phyloP scores from a whole-genome alignment of 2,888 invertebrate genomes.

The Micoletzkya japonica region DNA sequence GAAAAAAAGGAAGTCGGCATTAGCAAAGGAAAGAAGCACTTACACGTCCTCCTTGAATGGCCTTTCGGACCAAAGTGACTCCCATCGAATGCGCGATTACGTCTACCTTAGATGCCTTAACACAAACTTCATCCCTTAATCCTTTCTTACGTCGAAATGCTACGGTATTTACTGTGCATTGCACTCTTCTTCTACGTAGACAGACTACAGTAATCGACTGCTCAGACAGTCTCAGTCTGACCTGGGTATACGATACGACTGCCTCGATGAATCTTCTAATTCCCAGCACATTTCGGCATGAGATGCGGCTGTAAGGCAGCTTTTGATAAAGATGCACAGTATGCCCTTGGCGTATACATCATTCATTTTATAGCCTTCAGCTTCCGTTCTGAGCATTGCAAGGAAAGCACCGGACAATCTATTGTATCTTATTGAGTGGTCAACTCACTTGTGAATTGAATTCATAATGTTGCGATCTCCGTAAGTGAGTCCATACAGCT shows the following conservation, averaged over 20 bases:
- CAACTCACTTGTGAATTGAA: constrained; percentile 36
- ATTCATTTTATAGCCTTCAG: too few species aligned
- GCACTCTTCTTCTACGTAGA: too few species aligned
- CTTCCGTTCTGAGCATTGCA: not conserved
- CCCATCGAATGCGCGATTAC: constrained; percentile 54
- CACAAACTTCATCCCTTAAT: too few species aligned
- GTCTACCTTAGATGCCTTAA: constrained; percentile 32
- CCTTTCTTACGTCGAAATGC: too few species aligned
- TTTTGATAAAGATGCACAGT: not conserved
- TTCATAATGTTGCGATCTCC: constrained; percentile 46
- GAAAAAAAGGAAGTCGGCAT: not conserved
- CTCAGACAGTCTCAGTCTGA: too few species aligned
- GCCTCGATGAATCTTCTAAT: constrained; percentile 42
- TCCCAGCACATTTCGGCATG: constrained; percentile 25
- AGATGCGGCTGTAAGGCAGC: not conserved
- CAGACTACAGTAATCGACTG: too few species aligned
- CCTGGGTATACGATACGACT: constrained; percentile 44
- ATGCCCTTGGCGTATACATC: not conserved
- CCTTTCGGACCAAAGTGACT: constrained; percentile 43
- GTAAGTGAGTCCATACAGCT: constrained; percentile 58
- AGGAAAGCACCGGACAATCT: too few species aligned
- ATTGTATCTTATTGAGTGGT: not conserved
- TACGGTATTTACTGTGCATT: too few species aligned
- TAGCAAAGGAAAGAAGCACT: not conserved
- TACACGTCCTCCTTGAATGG: constrained; percentile 45